phyloP scores from a whole-genome alignment of 2,888 invertebrate genomes.

The Spodoptera exigua region DNA sequence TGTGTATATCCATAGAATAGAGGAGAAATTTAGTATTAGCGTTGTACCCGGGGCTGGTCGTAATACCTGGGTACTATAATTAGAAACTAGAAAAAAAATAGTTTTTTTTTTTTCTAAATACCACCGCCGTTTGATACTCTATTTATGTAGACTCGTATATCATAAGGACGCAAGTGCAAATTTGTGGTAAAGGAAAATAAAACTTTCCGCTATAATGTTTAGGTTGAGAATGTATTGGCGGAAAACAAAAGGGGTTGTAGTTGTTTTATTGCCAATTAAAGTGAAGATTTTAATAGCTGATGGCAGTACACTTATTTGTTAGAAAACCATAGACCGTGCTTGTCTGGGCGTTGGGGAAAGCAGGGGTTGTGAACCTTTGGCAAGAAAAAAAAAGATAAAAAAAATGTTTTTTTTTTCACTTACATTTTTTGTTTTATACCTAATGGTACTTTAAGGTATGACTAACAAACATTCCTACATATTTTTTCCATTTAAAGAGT shows the following conservation, averaged over 20 bases:
- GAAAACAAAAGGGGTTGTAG: constrained; percentile 52
- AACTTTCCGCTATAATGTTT: constrained; percentile 12
- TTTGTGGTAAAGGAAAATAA: constrained; percentile 9
- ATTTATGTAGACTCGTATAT: constrained; percentile 23
- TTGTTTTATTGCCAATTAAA: constrained; percentile 72
- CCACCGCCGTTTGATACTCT: constrained; percentile 50
- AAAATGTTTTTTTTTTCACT: not conserved
- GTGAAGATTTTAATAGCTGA: constrained; percentile 74
- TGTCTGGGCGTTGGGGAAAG: constrained; percentile 60
- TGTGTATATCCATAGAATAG: too few species aligned
- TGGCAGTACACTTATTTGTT: constrained; percentile 77
- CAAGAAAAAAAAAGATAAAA: constrained; percentile 26
- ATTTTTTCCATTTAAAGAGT: too few species aligned
- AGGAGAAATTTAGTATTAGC: too few species aligned
- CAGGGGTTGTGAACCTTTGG: constrained; percentile 59
- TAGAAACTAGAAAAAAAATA: constrained; percentile 31
- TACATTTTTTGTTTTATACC: too few species aligned
- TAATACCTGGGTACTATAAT: too few species aligned
- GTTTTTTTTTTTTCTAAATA: constrained; percentile 37
- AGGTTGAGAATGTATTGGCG: constrained; percentile 37
- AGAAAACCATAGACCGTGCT: constrained; percentile 75
- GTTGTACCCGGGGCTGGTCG: too few species aligned
- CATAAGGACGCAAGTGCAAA: constrained; percentile 36
- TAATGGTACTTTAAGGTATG: too few species aligned
- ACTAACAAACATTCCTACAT: too few species aligned